Base-by-base conservation (phyloP, 2,888 invertebrate species). In the Neria commutata region DNA sequence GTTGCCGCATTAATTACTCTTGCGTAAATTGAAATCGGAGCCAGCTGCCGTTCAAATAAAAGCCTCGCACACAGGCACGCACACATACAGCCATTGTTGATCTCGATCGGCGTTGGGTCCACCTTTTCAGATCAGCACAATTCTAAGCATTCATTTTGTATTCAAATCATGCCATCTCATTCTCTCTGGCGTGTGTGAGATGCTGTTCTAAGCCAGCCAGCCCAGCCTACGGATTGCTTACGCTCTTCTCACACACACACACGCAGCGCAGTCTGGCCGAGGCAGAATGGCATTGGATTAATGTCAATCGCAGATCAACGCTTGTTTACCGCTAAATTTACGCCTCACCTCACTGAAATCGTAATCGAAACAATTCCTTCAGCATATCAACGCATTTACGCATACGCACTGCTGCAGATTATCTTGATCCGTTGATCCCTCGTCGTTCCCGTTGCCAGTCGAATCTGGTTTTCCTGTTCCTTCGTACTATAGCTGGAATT, bases 401-500 rank as follows among this genome's bases (percentile, higher is more conserved):
- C 70, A 73, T 74, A 71, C 74, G 70, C 74, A 74, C 71, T 74
- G 73, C 71, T 73, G 70, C 60, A 76, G 80, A 79, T 79, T 80
- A 79, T 70, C 70, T 64, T 78, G 75, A 78, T 78, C 78, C 74
- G 67, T 72, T 77, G 77, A 77, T 75, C 75, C 76, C 74, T 71
- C 60, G 59, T 37, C 11, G 29, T 29, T 29, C 29, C 6, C 6
- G 29, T 11, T 8, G 29, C 11, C 6, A 6, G 29, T 29, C 6
- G 11, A 29, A 8, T 8, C 6, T 29, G 29, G 29, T 29, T 11
- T 29, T 29, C 29, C 6, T 6, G 29, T 6, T 11, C 11, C 6
- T 29, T 6, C 29, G 29, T 29, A 6, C 29, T 29, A n/a, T 29
- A 11, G 29, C 29, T 11, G 6, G 6, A 11, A 11, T 29, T 6